Evolutionary conservation across 2,797 vertebrate species (phyloP).

Genomic region (Euphonia xanthogaster): DNA sequence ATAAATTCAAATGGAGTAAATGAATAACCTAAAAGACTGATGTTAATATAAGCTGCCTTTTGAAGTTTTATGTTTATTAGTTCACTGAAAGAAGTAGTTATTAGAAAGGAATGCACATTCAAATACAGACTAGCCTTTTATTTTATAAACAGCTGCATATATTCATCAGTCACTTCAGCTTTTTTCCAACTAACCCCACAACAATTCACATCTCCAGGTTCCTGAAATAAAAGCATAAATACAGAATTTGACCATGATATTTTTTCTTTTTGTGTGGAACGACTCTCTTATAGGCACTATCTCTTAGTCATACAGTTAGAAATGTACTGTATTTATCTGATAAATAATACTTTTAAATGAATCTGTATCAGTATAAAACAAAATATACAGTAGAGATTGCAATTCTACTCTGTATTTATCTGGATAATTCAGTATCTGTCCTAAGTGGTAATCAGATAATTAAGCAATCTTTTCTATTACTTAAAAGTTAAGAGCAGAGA

Average conservation of each 20-base stretch:
- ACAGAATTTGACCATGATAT: not conserved
- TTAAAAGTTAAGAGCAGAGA: not conserved
- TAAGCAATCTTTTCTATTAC: not conserved
- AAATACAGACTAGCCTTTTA: not conserved
- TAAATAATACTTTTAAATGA: not conserved
- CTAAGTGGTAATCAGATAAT: not conserved
- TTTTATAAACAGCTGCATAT: not conserved
- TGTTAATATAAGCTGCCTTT: conserved; percentile 12
- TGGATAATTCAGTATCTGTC: not conserved
- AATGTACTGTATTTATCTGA: not conserved
- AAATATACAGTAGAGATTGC: not conserved
- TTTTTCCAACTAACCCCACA: not conserved
- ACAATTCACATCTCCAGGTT: not conserved
- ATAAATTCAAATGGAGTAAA: conserved; percentile 39
- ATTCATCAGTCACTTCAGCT: not conserved
- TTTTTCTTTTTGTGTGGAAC: not conserved
- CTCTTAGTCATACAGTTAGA: not conserved
- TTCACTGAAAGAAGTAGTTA: conserved; percentile 27
- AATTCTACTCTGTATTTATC: not conserved
- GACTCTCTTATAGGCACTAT: not conserved
- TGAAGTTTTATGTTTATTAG: conserved; percentile 44
- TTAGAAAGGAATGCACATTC: not conserved
- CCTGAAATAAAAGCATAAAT: not conserved
- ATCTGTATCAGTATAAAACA: not conserved
- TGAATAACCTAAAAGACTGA: conserved; percentile 41